A percentile compares a stretch with the other conserved stretches of the same genome.
phyloP scores from a whole-genome alignment of 2,797 vertebrate genomes.

The Merluccius polli region DNA sequence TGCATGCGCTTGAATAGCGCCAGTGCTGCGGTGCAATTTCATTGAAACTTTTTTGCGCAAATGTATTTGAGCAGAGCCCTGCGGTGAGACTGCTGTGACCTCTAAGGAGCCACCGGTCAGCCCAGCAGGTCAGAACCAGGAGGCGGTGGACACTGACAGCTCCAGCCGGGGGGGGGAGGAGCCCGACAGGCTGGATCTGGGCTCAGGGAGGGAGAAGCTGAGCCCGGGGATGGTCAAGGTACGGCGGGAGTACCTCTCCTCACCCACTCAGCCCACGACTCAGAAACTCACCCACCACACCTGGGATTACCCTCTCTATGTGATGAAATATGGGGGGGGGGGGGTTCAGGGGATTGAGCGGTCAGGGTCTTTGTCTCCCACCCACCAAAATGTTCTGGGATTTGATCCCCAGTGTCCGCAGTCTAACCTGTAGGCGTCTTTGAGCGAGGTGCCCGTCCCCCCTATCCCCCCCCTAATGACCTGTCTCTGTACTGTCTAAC shows the following conservation, averaged over 20 bases:
- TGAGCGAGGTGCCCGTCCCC: too few species aligned
- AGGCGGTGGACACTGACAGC: constrained; percentile 9
- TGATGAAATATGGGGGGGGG: not conserved
- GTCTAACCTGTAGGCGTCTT: too few species aligned
- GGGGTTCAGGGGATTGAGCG: too few species aligned
- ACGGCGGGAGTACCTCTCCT: not conserved
- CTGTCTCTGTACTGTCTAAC: too few species aligned
- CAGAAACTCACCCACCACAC: not conserved
- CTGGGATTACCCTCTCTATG: not conserved
- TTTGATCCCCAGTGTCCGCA: too few species aligned
- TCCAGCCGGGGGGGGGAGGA: constrained; percentile 16
- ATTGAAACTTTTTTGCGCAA: too few species aligned
- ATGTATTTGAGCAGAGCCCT: not conserved
- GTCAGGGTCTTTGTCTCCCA: too few species aligned
- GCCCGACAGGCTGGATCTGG: constrained; percentile 30
- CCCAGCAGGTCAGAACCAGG: not conserved
- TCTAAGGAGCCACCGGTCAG: not conserved
- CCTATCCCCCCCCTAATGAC: too few species aligned
- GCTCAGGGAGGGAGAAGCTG: constrained; percentile 26
- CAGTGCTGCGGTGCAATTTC: too few species aligned
- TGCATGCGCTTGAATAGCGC: too few species aligned
- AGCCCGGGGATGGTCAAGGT: constrained; percentile 64
- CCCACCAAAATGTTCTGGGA: too few species aligned
- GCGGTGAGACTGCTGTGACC: not conserved
- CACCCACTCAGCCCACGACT: not conserved